Conservation (phyloP, 2,888 invertebrate genomes). For the Eilema sororculum region DNA sequence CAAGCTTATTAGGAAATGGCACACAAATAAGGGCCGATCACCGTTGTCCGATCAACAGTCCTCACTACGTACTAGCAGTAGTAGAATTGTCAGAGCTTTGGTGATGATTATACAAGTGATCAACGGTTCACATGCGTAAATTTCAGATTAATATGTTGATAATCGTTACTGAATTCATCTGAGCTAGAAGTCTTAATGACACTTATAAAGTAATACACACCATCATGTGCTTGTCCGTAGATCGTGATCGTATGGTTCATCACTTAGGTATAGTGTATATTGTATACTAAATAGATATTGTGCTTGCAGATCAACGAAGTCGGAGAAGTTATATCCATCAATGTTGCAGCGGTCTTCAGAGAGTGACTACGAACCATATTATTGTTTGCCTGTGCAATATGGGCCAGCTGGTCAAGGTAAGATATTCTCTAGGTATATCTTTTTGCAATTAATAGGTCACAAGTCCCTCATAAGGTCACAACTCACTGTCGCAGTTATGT, state of each 20-base stretch:
- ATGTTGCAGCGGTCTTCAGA: conserved; percentile 94
- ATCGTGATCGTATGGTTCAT: conserved; percentile 19
- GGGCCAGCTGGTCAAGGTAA: conserved; percentile 89
- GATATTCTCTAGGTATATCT: background rate
- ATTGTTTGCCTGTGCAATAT: conserved; percentile 92
- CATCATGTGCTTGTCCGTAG: conserved; percentile 41
- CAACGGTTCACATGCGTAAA: background rate
- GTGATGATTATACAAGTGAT: too few species aligned
- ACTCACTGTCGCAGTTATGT: background rate
- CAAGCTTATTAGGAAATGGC: too few species aligned
- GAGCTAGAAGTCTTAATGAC: conserved; percentile 18
- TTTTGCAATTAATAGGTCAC: background rate
- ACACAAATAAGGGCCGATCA: too few species aligned
- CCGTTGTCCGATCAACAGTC: too few species aligned
- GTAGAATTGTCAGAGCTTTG: too few species aligned
- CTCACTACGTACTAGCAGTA: too few species aligned
- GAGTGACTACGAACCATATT: conserved; percentile 95
- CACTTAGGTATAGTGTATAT: background rate
- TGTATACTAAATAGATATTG: conserved; percentile 14
- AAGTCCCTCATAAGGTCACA: background rate
- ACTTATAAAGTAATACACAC: conserved; percentile 29
- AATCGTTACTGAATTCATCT: conserved; percentile 11
- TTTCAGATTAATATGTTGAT: background rate
- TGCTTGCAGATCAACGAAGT: conserved; percentile 94
- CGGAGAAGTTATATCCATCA: conserved; percentile 97